phyloP scores from a whole-genome alignment of 2,888 invertebrate genomes.

The Altica lythri region DNA sequence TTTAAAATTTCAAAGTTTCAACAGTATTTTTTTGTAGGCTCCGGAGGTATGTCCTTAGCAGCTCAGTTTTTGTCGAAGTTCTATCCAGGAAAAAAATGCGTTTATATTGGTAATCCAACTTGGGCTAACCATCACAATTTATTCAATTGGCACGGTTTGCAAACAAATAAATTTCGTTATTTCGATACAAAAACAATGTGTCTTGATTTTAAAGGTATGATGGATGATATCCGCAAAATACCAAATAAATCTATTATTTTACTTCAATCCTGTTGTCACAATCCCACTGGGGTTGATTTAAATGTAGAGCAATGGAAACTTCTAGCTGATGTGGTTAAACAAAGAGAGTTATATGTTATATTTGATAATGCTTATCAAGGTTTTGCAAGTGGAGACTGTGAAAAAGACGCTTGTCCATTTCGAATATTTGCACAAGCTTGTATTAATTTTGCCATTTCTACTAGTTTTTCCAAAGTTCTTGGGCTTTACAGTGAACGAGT shows the following conservation, averaged over 20 bases:
- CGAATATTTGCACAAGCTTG: conserved; percentile 63
- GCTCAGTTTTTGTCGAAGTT: conserved; percentile 64
- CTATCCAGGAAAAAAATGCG: conserved; percentile 61
- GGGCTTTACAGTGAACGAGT: conserved; percentile 71
- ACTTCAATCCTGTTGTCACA: conserved; percentile 70
- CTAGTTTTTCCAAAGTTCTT: conserved; percentile 72
- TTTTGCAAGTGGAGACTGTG: conserved; percentile 63
- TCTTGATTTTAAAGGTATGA: conserved; percentile 67
- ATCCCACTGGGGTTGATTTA: conserved; percentile 69
- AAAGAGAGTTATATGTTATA: conserved; percentile 63
- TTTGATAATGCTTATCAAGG: conserved; percentile 74
- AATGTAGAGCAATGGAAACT: conserved; percentile 67
- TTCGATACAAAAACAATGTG: conserved; percentile 70
- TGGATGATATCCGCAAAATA: conserved; percentile 67
- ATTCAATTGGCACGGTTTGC: conserved; percentile 62
- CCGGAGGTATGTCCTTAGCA: conserved; percentile 68
- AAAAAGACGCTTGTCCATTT: conserved; percentile 65
- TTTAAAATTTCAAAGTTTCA: neutral
- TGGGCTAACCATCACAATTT: conserved; percentile 74
- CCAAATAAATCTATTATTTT: conserved; percentile 66
- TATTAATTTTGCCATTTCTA: conserved; percentile 59
- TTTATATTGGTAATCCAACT: conserved; percentile 67
- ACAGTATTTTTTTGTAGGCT: conserved; percentile 62
- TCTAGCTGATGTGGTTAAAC: conserved; percentile 62
- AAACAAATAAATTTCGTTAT: conserved; percentile 56